Conservation (phyloP, 2,888 invertebrate species). For the Nineta flava region DNA sequence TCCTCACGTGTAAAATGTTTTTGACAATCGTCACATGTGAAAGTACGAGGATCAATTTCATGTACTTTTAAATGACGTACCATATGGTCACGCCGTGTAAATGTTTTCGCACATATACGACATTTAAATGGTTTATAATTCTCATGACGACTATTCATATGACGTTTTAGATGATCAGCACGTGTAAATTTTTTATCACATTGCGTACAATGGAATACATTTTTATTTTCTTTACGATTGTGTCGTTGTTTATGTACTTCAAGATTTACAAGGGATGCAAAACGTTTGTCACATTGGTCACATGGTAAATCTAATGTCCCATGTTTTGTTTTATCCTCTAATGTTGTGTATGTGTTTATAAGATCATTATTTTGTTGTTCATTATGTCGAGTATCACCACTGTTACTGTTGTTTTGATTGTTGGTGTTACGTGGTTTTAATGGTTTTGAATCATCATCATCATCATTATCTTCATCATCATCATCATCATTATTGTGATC, state of each 20-base stretch:
- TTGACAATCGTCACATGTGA: constrained; percentile 29
- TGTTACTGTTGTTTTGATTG: not conserved
- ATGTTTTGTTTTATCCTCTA: not conserved
- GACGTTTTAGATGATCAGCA: constrained; percentile 30
- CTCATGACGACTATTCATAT: constrained; percentile 28
- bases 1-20: constrained; percentile 32
- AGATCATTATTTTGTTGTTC: not conserved
- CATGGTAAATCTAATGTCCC: not conserved
- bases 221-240: not conserved
- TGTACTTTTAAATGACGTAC: constrained; percentile 24
- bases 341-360: not conserved
- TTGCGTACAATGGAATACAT: constrained; percentile 11
- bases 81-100: constrained; percentile 24
- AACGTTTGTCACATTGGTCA: constrained; percentile 1
- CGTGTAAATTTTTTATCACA: constrained; percentile 32
- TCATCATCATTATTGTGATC: not conserved
- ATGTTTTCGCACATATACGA: constrained; percentile 27
- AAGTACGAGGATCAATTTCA: constrained; percentile 20
- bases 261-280: not conserved
- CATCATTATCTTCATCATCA: not conserved
- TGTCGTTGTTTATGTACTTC: constrained; percentile 2
- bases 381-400: no score
- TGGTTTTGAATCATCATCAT: not conserved
- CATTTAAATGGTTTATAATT: constrained; percentile 26
- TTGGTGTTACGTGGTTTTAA: no score